Evolutionary conservation across 2,113 vertebrate species (phyloP).

Genomic region (Emydura subglobosa): DNA sequence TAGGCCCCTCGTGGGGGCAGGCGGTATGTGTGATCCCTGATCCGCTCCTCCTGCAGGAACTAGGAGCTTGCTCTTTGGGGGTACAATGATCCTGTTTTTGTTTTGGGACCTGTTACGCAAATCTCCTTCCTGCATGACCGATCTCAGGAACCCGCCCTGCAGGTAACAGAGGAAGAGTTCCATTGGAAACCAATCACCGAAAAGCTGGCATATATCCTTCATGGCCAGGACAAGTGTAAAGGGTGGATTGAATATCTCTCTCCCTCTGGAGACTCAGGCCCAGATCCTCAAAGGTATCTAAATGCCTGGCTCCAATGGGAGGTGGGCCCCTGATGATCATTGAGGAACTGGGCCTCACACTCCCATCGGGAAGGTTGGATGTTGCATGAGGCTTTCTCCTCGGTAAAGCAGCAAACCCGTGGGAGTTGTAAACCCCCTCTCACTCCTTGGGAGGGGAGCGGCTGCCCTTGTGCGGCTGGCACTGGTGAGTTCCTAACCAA

Average conservation of each 20-base stretch:
- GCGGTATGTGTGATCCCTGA: background rate
- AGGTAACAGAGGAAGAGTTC: background rate
- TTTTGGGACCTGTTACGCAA: background rate
- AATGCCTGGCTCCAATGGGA: background rate
- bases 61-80: background rate
- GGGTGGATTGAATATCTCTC: background rate
- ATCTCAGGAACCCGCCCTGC: background rate
- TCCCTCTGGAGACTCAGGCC: background rate
- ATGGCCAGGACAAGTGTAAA: background rate
- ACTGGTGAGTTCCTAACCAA: too few species aligned
- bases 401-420: background rate
- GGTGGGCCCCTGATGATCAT: background rate
- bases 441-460: too few species aligned
- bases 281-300: background rate
- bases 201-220: background rate
- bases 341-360: background rate
- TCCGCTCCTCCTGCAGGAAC: too few species aligned
- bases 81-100: background rate
- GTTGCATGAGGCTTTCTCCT: background rate
- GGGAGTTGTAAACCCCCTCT: background rate
- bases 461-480: background rate
- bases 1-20: background rate
- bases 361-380: background rate
- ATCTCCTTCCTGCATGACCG: background rate
- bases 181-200: background rate